Evolutionary conservation across 2,888 invertebrate species (phyloP).

Genomic region (Fragum whitleyi): DNA sequence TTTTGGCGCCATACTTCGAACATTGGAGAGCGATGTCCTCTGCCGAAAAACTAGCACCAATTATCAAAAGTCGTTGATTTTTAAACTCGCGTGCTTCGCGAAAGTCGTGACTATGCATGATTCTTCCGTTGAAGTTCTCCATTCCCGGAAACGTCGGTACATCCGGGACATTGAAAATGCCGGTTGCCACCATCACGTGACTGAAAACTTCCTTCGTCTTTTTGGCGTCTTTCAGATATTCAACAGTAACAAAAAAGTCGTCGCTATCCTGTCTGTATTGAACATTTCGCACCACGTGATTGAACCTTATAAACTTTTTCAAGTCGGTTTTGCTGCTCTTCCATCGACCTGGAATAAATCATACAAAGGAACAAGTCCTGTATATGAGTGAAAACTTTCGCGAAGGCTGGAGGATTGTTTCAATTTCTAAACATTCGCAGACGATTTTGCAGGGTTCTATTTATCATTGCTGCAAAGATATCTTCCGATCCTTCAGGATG

Average conservation of each 20-base stretch:
- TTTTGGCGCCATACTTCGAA: conserved; percentile 46
- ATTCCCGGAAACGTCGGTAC: conserved; percentile 47
- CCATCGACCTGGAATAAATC: conserved; percentile 33
- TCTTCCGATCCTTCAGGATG: too few species aligned
- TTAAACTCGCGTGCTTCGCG: conserved; percentile 41
- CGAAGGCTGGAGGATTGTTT: too few species aligned
- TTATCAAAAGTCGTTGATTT: conserved; percentile 37
- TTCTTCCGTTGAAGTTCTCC: conserved; percentile 45
- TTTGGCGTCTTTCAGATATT: conserved; percentile 23
- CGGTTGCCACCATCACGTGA: conserved; percentile 53
- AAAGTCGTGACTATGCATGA: conserved; percentile 57
- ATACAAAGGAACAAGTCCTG: too few species aligned
- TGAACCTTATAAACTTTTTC: conserved; percentile 35
- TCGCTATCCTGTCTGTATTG: conserved; percentile 36
- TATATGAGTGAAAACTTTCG: too few species aligned
- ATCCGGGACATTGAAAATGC: conserved; percentile 50
- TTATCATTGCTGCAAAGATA: too few species aligned
- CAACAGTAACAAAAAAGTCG: conserved; percentile 45
- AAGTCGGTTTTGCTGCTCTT: conserved; percentile 22
- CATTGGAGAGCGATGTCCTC: conserved; percentile 55
- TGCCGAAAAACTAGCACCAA: conserved; percentile 52
- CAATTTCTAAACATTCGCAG: too few species aligned
- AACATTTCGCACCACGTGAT: conserved; percentile 45
- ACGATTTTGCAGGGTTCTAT: too few species aligned
- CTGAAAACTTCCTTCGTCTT: conserved; percentile 39